Conservation (phyloP, 2,797 vertebrate genomes). For the Chaunax sp. region DNA sequence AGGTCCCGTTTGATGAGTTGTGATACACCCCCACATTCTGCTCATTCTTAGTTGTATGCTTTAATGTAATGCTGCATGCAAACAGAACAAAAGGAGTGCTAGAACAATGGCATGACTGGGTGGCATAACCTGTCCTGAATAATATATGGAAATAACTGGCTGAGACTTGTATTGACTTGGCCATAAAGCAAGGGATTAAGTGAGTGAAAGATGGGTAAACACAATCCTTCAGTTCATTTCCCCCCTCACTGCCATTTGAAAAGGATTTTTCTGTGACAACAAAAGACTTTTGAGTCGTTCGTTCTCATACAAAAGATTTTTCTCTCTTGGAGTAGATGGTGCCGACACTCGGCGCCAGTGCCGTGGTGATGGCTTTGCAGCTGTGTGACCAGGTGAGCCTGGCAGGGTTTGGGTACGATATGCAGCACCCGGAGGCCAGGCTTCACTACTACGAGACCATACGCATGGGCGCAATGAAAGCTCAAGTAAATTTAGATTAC, state of each 20-base stretch:
- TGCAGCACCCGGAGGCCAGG: constrained; percentile 78
- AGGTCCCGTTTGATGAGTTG: not conserved
- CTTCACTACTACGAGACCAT: constrained; percentile 86
- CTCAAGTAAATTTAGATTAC: constrained; percentile 59
- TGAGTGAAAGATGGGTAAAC: constrained; percentile 4
- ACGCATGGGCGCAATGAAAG: constrained; percentile 81
- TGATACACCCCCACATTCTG: not conserved
- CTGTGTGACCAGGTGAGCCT: constrained; percentile 87
- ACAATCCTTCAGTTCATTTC: not conserved
- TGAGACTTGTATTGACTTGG: constrained; percentile 4
- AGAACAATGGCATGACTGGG: not conserved
- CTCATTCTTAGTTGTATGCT: constrained; percentile 3
- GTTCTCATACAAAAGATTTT: not conserved
- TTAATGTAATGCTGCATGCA: not conserved
- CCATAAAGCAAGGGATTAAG: not conserved
- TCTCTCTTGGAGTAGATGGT: constrained; percentile 62
- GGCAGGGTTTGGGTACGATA: constrained; percentile 86
- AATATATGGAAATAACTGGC: not conserved
- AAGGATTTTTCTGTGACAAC: not conserved
- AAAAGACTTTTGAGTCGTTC: not conserved
- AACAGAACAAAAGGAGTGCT: not conserved
- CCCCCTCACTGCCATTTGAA: not conserved
- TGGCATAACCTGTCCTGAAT: not conserved
- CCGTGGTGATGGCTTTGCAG: constrained; percentile 84
- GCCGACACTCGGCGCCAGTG: constrained; percentile 82